These are phyloP conservation scores for Bubalus kerabau DNA, from an alignment of 2,113 vertebrate genomes.

Conservation along the genomic window DNA sequence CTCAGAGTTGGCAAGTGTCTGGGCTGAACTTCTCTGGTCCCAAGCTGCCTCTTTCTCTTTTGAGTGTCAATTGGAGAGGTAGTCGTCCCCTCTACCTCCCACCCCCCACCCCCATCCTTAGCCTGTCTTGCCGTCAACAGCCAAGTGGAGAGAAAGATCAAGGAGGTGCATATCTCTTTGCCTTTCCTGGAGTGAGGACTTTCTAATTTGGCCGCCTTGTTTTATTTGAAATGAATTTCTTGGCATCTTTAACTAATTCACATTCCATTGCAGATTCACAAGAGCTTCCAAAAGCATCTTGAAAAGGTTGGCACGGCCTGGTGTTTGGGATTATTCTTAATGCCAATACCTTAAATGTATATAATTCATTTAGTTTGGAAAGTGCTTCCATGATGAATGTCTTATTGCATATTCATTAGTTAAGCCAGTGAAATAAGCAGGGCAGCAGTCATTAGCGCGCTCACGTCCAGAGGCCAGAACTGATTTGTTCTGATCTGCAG, in stretches of 20 bases:
- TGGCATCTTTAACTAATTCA: not conserved
- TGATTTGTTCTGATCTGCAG: not conserved
- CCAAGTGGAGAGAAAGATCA: not conserved
- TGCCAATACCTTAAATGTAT: not conserved
- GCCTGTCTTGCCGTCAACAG: not conserved
- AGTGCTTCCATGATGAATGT: not conserved
- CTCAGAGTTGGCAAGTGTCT: not conserved
- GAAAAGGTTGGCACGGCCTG: not conserved
- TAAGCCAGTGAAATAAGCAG: not conserved
- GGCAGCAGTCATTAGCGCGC: not conserved
- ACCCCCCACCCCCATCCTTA: too few species aligned
- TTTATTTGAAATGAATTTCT: slow-evolving; percentile 11
- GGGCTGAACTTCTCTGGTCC: not conserved
- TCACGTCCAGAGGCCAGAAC: not conserved
- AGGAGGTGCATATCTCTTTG: not conserved
- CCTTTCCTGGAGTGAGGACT: not conserved
- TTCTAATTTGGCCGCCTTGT: not conserved
- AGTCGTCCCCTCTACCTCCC: not conserved
- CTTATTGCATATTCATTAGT: not conserved
- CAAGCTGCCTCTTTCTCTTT: not conserved
- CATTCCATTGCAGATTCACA: not conserved
- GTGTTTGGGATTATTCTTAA: not conserved
- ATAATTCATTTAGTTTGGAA: not conserved
- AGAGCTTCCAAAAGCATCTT: not conserved
- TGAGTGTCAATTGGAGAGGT: not conserved